Percentiles rank a stretch among this genome's conserved stretches.
phyloP scores from a whole-genome alignment of 2,888 invertebrate species.

The Dasypolia templi region DNA sequence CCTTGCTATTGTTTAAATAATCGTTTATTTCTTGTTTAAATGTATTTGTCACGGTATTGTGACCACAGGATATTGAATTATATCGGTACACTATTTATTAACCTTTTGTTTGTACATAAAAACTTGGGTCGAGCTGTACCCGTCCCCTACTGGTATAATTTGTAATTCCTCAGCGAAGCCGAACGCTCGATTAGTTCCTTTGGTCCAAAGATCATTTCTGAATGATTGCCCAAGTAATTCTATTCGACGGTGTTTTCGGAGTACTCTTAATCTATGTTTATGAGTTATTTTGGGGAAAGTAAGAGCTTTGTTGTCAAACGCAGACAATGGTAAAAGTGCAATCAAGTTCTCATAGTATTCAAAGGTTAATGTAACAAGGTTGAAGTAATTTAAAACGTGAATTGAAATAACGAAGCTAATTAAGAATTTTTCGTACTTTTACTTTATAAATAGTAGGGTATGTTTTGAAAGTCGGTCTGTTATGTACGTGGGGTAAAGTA shows the following conservation, averaged over 20 bases:
- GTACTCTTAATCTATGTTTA: conserved; percentile 44
- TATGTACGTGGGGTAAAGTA: conserved; percentile 39
- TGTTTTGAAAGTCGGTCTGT: conserved; percentile 22
- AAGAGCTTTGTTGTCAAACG: conserved; percentile 22
- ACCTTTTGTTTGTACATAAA: conserved; percentile 32
- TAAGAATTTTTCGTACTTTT: conserved; percentile 34
- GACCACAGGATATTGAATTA: conserved; percentile 42
- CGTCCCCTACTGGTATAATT: conserved; percentile 11
- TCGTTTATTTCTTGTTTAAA: conserved; percentile 69
- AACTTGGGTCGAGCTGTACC: conserved; percentile 8
- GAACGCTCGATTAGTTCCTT: conserved; percentile 41
- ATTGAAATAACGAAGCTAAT: conserved; percentile 43
- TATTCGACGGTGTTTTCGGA: conserved; percentile 17
- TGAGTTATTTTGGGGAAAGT: conserved; percentile 54
- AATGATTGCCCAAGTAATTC: conserved; percentile 45
- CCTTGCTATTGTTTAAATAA: conserved; percentile 75
- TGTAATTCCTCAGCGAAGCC: conserved; percentile 22
- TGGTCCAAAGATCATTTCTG: conserved; percentile 47
- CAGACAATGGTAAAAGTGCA: conserved; percentile 61
- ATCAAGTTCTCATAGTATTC: conserved; percentile 43
- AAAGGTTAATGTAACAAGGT: conserved; percentile 44
- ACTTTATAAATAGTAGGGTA: conserved; percentile 37
- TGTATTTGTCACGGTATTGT: conserved; percentile 62
- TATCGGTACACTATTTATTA: conserved; percentile 26
- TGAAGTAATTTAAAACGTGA: conserved; percentile 29